phyloP scores from a whole-genome alignment of 2,888 invertebrate species.

The Conus canariensis region DNA sequence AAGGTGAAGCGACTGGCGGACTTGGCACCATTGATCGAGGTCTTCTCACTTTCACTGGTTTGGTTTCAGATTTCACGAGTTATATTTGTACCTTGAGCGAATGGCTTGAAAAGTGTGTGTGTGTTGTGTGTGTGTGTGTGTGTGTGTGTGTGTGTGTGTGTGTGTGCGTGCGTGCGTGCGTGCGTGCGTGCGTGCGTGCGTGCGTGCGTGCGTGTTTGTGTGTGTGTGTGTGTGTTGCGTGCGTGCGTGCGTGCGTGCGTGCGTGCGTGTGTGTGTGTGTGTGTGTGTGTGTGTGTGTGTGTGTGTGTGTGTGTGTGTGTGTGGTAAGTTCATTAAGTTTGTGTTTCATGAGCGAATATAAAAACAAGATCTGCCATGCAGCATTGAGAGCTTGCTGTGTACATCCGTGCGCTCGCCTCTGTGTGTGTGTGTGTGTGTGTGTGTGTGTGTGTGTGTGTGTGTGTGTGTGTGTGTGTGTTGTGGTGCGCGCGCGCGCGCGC shows the following conservation, averaged over 20 bases:
- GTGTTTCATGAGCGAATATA: no score
- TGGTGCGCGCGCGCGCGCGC: neutral
- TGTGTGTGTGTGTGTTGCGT: slow-evolving; percentile 3
- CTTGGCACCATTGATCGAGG: neutral
- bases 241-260: neutral
- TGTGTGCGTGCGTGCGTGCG: neutral
- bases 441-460: no score
- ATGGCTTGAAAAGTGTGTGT: no score
- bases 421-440: no score
- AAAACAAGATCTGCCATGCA: no score
- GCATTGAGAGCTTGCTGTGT: no score
- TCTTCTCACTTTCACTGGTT: neutral
- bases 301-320: neutral
- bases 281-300: neutral
- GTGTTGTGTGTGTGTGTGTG: neutral
- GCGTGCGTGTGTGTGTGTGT: slow-evolving; percentile 5
- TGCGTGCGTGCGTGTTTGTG: neutral
- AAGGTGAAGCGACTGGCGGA: neutral
- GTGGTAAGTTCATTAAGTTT: no score
- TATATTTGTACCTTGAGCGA: no score
- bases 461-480: no score
- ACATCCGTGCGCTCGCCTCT: no score
- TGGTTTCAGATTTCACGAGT: no score
- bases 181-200: no score
- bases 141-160: slow-evolving; percentile 1